A percentile compares a stretch with the other conserved stretches of the same genome.
Evolutionary conservation across 2,113 vertebrate genomes (phyloP).

Genomic region (Rhinolophus sinicus): DNA sequence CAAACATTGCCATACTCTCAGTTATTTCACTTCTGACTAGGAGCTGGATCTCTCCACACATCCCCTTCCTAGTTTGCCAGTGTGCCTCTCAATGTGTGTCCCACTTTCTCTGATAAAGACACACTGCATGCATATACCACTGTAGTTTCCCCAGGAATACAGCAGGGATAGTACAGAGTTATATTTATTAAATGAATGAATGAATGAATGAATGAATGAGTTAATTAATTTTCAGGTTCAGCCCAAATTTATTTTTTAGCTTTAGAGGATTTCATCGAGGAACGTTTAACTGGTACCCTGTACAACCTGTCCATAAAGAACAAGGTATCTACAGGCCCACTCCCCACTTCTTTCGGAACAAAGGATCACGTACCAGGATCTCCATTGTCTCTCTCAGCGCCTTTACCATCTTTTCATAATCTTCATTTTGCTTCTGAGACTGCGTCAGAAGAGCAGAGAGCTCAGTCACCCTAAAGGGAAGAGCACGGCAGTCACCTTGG

Average conservation of each 20-base stretch:
- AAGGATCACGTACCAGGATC: conserved; percentile 81
- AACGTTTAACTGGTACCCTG: not conserved
- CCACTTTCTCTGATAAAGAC: conserved; percentile 2
- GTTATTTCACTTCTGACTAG: not conserved
- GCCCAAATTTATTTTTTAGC: conserved; percentile 2
- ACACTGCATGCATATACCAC: not conserved
- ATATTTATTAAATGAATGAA: not conserved
- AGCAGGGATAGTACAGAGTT: not conserved
- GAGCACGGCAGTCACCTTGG: conserved; percentile 1
- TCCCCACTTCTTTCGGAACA: conserved; percentile 45
- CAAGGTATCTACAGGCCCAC: not conserved
- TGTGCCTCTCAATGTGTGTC: not conserved
- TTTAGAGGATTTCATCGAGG: not conserved
- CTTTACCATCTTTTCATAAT: conserved; percentile 85
- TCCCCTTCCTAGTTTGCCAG: not conserved
- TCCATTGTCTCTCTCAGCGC: conserved; percentile 82
- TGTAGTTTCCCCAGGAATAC: not conserved
- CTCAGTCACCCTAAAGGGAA: conserved; percentile 86
- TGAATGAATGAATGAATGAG: not conserved
- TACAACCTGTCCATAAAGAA: not conserved
- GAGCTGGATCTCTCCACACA: not conserved
- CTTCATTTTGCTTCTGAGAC: conserved; percentile 85
- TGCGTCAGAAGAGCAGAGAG: conserved; percentile 85
- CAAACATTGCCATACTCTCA: not conserved
- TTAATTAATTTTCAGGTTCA: conserved; percentile 28